Conservation (phyloP, 2,113 vertebrate species). For the Centrocercus urophasianus region DNA sequence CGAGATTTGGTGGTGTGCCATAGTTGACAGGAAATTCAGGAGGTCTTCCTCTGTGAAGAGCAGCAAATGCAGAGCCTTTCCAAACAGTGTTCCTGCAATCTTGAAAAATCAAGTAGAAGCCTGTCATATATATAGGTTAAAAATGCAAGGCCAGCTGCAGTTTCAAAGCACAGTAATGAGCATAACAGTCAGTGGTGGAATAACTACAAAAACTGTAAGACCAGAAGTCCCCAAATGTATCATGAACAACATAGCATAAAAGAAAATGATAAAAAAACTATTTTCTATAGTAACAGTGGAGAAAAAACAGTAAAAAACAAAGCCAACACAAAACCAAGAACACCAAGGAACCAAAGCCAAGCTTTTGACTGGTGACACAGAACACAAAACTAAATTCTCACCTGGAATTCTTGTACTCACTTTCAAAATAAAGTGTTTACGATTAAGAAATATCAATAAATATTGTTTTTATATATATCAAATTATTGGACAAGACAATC, state of each 20-base stretch:
- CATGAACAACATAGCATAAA: fast-evolving
- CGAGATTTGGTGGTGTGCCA: slow-evolving; percentile 84
- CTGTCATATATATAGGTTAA: not conserved
- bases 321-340: not conserved
- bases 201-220: not conserved
- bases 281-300: not conserved
- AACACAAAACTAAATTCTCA: not conserved
- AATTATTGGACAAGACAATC: not conserved
- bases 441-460: not conserved
- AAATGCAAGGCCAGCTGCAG: not conserved
- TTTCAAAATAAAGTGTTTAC: not conserved
- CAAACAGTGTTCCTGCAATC: slow-evolving; percentile 87
- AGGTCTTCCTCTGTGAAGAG: slow-evolving; percentile 95
- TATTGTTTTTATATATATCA: not conserved
- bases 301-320: not conserved
- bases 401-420: not conserved
- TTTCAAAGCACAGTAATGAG: not conserved
- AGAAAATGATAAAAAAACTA: not conserved
- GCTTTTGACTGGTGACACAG: fast-evolving
- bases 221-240: not conserved
- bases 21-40: slow-evolving; percentile 92
- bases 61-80: slow-evolving; percentile 92
- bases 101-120: slow-evolving; percentile 71
- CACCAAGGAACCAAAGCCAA: not conserved
- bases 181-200: fast-evolving